Percentiles rank a stretch among this genome's conserved stretches.
phyloP scores from a whole-genome alignment of 1,140 invertebrate genomes.

The Neodiprion lecontei region DNA sequence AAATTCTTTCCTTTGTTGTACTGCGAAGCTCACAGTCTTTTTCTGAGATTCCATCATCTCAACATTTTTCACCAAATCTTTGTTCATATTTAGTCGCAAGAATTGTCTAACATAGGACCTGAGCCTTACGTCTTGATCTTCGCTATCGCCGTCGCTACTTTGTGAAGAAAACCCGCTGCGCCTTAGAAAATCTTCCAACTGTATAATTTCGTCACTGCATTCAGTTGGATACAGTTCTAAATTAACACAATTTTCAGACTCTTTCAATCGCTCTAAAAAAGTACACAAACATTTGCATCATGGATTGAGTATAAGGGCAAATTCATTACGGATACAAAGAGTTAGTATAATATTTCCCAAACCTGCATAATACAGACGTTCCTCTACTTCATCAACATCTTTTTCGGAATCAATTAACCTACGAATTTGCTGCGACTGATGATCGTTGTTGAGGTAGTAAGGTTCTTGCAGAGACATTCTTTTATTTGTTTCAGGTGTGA shows the following conservation, averaged over 20 bases:
- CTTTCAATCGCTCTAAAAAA: conserved; percentile 46
- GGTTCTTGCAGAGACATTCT: conserved; percentile 76
- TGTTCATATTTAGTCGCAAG: conserved; percentile 65
- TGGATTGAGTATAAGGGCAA: not conserved
- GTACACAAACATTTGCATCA: conserved; percentile 9
- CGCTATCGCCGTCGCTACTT: conserved; percentile 71
- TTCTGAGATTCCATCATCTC: conserved; percentile 72
- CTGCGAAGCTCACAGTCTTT: conserved; percentile 74
- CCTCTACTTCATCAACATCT: conserved; percentile 57
- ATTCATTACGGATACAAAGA: not conserved
- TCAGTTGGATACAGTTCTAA: conserved; percentile 42
- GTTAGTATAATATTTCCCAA: not conserved
- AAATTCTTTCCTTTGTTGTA: conserved; percentile 69
- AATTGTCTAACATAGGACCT: conserved; percentile 75
- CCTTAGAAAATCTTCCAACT: conserved; percentile 77
- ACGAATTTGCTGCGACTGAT: conserved; percentile 45
- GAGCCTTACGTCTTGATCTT: conserved; percentile 71
- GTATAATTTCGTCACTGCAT: conserved; percentile 69
- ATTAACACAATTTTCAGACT: conserved; percentile 38
- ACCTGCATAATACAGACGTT: conserved; percentile 46
- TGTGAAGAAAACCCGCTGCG: conserved; percentile 73
- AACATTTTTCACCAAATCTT: conserved; percentile 56
- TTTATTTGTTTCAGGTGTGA: conserved; percentile 67
- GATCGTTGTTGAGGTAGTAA: conserved; percentile 71
- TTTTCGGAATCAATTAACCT: conserved; percentile 55